These are phyloP conservation scores for Laterallus jamaicensis DNA, from an alignment of 2,113 vertebrate species.

Conservation along the genomic window DNA sequence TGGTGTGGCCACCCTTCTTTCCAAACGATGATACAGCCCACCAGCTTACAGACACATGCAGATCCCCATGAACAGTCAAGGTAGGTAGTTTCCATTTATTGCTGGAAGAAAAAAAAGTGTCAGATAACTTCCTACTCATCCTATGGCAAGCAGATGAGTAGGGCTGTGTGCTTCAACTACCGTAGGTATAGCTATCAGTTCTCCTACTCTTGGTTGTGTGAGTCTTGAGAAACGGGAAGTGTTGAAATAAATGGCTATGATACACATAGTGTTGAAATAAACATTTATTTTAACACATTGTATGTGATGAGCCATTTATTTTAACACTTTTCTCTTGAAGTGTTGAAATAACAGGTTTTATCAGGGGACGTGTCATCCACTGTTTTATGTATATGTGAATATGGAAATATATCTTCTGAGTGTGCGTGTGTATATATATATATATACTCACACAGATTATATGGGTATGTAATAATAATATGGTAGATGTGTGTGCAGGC, in stretches of 20 bases:
- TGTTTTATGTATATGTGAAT: constrained; percentile 80
- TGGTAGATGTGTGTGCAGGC: not conserved
- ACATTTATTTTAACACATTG: constrained; percentile 81
- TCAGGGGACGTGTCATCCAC: constrained; percentile 75
- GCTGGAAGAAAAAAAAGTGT: not conserved
- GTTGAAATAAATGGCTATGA: constrained; percentile 80
- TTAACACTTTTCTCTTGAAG: constrained; percentile 80
- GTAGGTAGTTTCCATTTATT: constrained; percentile 45
- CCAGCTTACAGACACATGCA: not conserved
- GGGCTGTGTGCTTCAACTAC: constrained; percentile 30
- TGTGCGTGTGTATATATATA: not conserved
- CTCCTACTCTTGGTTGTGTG: constrained; percentile 54
- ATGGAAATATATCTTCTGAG: constrained; percentile 75
- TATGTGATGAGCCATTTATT: constrained; percentile 81
- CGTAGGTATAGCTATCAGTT: constrained; percentile 45
- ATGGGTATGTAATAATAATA: constrained; percentile 28
- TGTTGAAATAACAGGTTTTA: constrained; percentile 82
- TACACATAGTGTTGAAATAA: constrained; percentile 77
- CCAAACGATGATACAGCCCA: not conserved
- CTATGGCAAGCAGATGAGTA: constrained; percentile 10
- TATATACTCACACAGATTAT: constrained; percentile 25
- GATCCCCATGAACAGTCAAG: not conserved
- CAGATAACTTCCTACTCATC: not conserved
- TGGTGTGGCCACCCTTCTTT: not conserved
- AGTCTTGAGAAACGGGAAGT: constrained; percentile 67